Evolutionary conservation across 2,888 invertebrate genomes (phyloP).

Genomic region (Sarcophaga subvicina): DNA sequence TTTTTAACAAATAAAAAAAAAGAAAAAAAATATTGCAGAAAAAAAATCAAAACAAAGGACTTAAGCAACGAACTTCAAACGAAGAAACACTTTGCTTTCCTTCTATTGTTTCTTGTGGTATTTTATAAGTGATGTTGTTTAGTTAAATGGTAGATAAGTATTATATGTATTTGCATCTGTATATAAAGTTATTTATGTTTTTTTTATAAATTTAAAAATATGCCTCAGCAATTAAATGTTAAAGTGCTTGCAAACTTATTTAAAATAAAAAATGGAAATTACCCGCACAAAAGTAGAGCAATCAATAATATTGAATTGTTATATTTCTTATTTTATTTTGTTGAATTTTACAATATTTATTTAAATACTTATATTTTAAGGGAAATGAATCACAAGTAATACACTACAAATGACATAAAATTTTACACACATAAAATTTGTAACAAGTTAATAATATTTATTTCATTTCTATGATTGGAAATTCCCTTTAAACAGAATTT

Average conservation of each 20-base stretch:
- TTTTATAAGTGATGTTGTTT: not conserved
- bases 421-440: conserved; percentile 23
- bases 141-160: conserved; percentile 30
- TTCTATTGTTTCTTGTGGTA: not conserved
- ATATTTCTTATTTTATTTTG: not conserved
- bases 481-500: conserved; percentile 47
- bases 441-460: conserved; percentile 14
- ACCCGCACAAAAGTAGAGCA: conserved; percentile 40
- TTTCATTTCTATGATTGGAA: conserved; percentile 54
- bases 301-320: not conserved
- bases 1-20: not conserved
- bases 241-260: conserved; percentile 17
- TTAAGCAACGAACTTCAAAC: conserved; percentile 73
- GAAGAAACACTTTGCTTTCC: conserved; percentile 41
- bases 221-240: conserved; percentile 31
- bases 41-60: conserved; percentile 73
- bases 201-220: conserved; percentile 20
- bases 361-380: conserved; percentile 8
- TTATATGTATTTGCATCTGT: conserved; percentile 23
- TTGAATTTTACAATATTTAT: not conserved
- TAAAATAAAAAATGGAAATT: conserved; percentile 17
- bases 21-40: conserved; percentile 9
- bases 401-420: conserved; percentile 18
- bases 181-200: not conserved
- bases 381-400: conserved; percentile 60